A percentile compares a stretch with the other conserved stretches of the same genome.
Conservation (phyloP, 2,888 invertebrate genomes). For the Leistus spinibarbis region DNA sequence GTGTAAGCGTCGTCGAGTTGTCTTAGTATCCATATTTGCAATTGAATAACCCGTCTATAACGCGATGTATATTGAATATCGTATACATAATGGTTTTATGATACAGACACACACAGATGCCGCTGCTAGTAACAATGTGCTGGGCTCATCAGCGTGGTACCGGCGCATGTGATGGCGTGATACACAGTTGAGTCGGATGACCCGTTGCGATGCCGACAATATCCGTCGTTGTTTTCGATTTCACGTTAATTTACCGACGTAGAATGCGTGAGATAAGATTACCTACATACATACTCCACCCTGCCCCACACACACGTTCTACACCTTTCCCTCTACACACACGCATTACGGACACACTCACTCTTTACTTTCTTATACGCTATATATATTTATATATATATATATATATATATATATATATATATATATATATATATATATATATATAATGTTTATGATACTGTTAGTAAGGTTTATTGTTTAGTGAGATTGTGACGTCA, state of each 20-base stretch:
- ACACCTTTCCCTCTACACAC: background rate
- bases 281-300: background rate
- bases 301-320: background rate
- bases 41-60: too few species aligned
- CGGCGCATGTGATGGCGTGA: background rate
- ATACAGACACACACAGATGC: background rate
- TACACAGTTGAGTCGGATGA: background rate
- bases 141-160: background rate
- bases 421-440: too few species aligned
- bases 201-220: slow-evolving; percentile 17
- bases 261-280: slow-evolving; percentile 33
- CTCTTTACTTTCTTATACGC: too few species aligned
- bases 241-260: slow-evolving; percentile 36
- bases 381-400: too few species aligned
- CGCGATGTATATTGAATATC: background rate
- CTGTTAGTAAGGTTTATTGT: background rate
- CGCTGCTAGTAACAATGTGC: background rate
- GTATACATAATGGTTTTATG: background rate
- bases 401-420: background rate
- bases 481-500: background rate
- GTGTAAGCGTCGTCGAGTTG: background rate
- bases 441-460: too few species aligned
- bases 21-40: background rate
- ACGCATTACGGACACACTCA: too few species aligned
- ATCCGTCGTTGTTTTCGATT: slow-evolving; percentile 35